Evolutionary conservation across 2,797 vertebrate genomes (phyloP).

Genomic region (Bradypodion pumilum): DNA sequence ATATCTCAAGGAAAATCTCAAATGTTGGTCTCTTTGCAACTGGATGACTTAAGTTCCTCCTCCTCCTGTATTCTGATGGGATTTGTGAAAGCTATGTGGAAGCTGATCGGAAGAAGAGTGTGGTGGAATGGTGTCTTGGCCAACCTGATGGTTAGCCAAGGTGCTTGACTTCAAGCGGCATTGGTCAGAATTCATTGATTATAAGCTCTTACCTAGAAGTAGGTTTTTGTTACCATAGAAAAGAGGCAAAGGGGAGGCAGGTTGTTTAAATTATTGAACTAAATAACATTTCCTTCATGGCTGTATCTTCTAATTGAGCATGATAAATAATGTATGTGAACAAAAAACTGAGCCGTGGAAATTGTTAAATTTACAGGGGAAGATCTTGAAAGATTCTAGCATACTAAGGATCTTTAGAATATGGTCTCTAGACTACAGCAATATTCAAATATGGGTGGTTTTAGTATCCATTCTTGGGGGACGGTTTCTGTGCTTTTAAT

Average conservation of each 20-base stretch:
- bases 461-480: neutral
- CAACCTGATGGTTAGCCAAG: conserved; percentile 38
- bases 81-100: neutral
- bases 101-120: neutral
- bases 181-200: conserved; percentile 67
- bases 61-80: neutral
- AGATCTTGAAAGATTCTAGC: conserved; percentile 11
- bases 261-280: conserved; percentile 48
- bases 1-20: neutral
- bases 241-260: conserved; percentile 32
- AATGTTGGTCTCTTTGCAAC: neutral
- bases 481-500: neutral
- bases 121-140: neutral
- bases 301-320: conserved; percentile 29
- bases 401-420: neutral
- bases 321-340: conserved; percentile 47
- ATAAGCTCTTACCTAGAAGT: conserved; percentile 47
- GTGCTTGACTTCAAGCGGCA: conserved; percentile 47
- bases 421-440: neutral
- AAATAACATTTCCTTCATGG: conserved; percentile 46
- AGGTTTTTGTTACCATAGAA: conserved; percentile 61
- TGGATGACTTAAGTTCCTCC: neutral
- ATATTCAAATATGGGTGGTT: neutral
- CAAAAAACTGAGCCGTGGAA: conserved; percentile 30
- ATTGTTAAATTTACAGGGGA: conserved; percentile 22